A percentile compares a stretch with the other conserved stretches of the same genome.
Evolutionary conservation across 2,797 vertebrate species (phyloP).

Genomic region (Cyclopterus lumpus): DNA sequence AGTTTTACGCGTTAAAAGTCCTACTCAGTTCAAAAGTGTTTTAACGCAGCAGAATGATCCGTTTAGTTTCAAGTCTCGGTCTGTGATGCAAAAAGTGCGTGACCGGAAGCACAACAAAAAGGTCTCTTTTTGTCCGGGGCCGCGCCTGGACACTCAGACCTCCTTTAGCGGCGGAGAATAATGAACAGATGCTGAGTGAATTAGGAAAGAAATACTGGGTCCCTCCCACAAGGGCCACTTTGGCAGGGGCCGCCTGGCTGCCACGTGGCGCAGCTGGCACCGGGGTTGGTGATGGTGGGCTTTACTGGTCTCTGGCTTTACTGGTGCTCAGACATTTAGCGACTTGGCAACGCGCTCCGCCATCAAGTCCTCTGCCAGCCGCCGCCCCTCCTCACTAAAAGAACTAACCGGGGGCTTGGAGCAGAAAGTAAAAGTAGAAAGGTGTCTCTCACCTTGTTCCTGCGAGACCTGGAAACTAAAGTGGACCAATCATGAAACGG

Average conservation of each 20-base stretch:
- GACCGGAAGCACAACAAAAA: conserved; percentile 26
- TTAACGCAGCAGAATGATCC: conserved; percentile 19
- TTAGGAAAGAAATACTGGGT: conserved; percentile 91
- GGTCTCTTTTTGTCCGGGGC: conserved; percentile 48
- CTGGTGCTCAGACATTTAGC: conserved; percentile 87
- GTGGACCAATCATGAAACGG: neutral
- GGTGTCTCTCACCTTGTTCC: conserved; percentile 9
- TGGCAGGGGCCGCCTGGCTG: conserved; percentile 84
- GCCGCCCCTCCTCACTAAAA: conserved; percentile 48
- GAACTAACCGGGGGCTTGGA: conserved; percentile 43
- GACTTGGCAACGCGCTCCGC: conserved; percentile 79
- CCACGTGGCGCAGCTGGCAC: conserved; percentile 86
- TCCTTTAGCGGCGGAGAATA: conserved; percentile 85
- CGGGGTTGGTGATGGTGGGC: conserved; percentile 70
- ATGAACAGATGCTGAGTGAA: conserved; percentile 95
- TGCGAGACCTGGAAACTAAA: conserved; percentile 10
- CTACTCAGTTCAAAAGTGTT: neutral
- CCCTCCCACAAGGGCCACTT: conserved; percentile 89
- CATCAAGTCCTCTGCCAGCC: conserved; percentile 74
- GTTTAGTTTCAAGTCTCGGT: conserved; percentile 6
- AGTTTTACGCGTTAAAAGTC: conserved; percentile 7
- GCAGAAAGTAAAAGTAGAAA: conserved; percentile 30
- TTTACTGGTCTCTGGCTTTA: conserved; percentile 72
- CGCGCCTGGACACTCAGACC: conserved; percentile 63
- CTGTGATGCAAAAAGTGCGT: conserved; percentile 45